Base-by-base conservation (phyloP, 2,888 invertebrate species). In the Lasioglossum morio region DNA sequence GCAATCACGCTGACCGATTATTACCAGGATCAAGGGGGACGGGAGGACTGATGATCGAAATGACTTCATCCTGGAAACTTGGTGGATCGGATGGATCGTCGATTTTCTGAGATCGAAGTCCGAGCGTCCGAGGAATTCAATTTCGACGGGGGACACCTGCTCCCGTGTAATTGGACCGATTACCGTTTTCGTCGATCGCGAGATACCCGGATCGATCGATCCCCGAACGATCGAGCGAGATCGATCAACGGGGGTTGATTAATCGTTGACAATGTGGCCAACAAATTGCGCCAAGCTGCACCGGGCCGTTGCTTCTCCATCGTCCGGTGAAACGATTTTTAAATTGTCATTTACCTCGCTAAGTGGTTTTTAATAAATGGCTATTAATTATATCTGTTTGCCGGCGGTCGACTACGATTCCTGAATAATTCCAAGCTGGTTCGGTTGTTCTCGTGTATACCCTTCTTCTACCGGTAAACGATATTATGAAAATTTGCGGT, bases 61-160 rank as follows among this genome's bases (percentile, higher is more conserved):
- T 72, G 46, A n/a, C 77, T 81, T 70, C 43, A 77, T 81, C 46
- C 60, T 23, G 72, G 57, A 37, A 77, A 72, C 43, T 43, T 16
- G 70, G 40, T 43, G 48, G 23, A 37, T 5, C 23, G 14, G 63
- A 34, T 40, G 30, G 53, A 27, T 16, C 60, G 43, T 19, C 60
- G 76, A 14, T 16, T 48, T n/a, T 5, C 48, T n/a, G 48, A 19
- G 27, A 46, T 72, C 30, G 27, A 30, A 16, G 27, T 37, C 23
- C 23, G 43, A 30, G 19, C 66, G 5, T 53, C 48, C 48, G 34
- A 23, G 34, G 46, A 77, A 84, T 82, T 84, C 74, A 82, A 82
- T 84, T 82, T 78, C 10, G 23, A 23, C 1, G 7, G 27, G 23
- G 14, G 48, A 84, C 84, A 84, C 84, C 77, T 84, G 84, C 74